Evolutionary conservation across 2,888 invertebrate species (phyloP), one percentile per base, ranked within the genome.

Genomic region (Chloroclystis v-ata): DNA sequence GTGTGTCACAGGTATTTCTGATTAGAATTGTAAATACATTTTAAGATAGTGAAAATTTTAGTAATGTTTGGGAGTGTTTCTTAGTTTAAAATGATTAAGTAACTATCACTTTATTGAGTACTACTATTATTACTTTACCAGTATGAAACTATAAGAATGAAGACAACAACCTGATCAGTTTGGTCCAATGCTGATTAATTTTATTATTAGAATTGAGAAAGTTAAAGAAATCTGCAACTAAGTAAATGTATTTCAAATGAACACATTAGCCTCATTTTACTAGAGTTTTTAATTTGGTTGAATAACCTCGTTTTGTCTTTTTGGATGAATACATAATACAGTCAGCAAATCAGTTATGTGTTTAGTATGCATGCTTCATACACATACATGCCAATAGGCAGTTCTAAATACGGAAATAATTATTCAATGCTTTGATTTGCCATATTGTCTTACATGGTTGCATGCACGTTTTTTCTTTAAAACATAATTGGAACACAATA

Each of bases 401-500:
- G 33, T 26, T 28, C 37, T 29, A 28, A 12, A 43, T 48, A 47
- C n/a, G 29, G 47, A 43, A 41, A 42, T 37, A 41, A 35, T 45
- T 40, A 47, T 45, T 46, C 13, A 40, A 50, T 43, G 13, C 38
- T 35, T 41, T 32, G 41, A 33, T 43, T 54, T 50, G 30, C 37
- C 14, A 39, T 40, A 38, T 38, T 42, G 37, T 45, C 37, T 49
- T 47, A 38, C 44, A 47, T 51, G 57, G 57, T 30, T 45, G n/a
- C 37, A 41, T 12, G 35, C 35, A n/a, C 10, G 10, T n/a, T 35
- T 35, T 35, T 35, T 35, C n/a, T 24, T 43, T 43, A 45, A 50
- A 50, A 52, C 29, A 51, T 51, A 49, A 55, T 47, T 43, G 39
- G 32, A 32, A 50, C 41, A 57, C 57, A 57, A 57, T 53, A 49